Percentiles rank a stretch among this genome's conserved stretches.
Evolutionary conservation across 2,113 vertebrate species (phyloP).

Genomic region (Romanogobio albipinnatus): DNA sequence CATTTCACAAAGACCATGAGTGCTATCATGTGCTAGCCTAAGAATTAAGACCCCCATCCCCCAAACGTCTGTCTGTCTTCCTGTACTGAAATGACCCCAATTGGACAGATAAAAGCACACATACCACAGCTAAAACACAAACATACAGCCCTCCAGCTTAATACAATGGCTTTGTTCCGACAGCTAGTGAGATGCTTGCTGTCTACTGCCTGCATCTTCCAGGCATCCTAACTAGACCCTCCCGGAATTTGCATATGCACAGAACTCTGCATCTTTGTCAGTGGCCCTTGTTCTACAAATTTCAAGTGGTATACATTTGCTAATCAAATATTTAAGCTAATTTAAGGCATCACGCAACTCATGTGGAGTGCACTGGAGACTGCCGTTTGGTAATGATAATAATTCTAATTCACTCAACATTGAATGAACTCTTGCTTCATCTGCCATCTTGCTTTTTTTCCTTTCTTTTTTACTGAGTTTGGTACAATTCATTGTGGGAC

Average conservation of each 20-base stretch:
- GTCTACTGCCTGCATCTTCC: background rate
- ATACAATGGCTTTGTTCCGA: background rate
- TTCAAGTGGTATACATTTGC: background rate
- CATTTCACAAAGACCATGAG: conserved; percentile 1
- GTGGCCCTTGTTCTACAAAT: background rate
- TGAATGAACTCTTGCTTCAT: background rate
- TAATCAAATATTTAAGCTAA: background rate
- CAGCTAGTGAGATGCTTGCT: background rate
- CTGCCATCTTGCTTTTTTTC: too few relatives aligned
- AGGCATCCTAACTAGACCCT: background rate
- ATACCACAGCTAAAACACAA: background rate
- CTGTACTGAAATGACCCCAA: conserved; percentile 43
- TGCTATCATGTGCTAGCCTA: background rate
- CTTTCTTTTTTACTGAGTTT: too few relatives aligned
- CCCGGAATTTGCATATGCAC: background rate
- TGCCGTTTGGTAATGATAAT: background rate
- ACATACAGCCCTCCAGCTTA: conserved; percentile 1
- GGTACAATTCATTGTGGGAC: too few relatives aligned
- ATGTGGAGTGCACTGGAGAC: background rate
- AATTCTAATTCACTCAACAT: background rate
- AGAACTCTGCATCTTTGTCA: background rate
- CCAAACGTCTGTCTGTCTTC: conserved; percentile 42
- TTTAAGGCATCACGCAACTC: background rate
- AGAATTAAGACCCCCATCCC: conserved; percentile 5
- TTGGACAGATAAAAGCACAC: conserved; percentile 13